These are phyloP conservation scores for Thereva nobilitata DNA, from an alignment of 2,888 invertebrate genomes.

Conservation along the genomic window DNA sequence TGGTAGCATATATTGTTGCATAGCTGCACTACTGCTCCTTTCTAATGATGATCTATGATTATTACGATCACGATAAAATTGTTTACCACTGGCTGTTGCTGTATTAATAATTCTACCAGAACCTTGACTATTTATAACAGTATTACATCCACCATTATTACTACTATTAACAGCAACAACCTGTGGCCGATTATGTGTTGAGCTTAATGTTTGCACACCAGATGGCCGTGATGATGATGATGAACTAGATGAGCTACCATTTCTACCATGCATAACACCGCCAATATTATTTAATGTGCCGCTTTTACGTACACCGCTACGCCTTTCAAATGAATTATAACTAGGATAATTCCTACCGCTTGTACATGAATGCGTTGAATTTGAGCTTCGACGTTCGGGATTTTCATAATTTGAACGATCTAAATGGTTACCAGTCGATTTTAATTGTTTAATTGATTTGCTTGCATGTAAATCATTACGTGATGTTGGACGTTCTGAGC, in stretches of 20 bases:
- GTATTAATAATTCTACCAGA: slow-evolving; percentile 35
- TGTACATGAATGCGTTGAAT: slow-evolving; percentile 55
- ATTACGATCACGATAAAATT: slow-evolving; percentile 18
- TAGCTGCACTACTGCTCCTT: slow-evolving; percentile 45
- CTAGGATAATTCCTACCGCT: slow-evolving; percentile 46
- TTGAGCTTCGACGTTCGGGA: slow-evolving; percentile 54
- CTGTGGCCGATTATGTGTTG: slow-evolving; percentile 42
- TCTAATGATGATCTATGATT: slow-evolving; percentile 41
- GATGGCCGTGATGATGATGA: slow-evolving; percentile 44
- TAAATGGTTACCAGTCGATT: slow-evolving; percentile 38
- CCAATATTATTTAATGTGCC: slow-evolving; percentile 55
- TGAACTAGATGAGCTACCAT: slow-evolving; percentile 40
- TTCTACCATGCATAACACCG: slow-evolving; percentile 43
- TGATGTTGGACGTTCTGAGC: slow-evolving; percentile 30
- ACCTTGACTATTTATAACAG: slow-evolving; percentile 27
- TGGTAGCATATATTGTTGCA: slow-evolving; percentile 40
- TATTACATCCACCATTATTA: slow-evolving; percentile 19
- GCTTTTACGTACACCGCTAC: slow-evolving; percentile 54
- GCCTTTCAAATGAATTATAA: slow-evolving; percentile 55
- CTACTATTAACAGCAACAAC: slow-evolving; percentile 13
- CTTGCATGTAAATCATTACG: slow-evolving; percentile 40
- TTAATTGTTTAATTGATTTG: slow-evolving; percentile 34
- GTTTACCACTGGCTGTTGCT: slow-evolving; percentile 30
- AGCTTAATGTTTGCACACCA: slow-evolving; percentile 47
- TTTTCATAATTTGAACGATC: slow-evolving; percentile 51